These are phyloP conservation scores for Habrosyne pyritoides DNA, from an alignment of 2,888 invertebrate genomes.

Conservation along the genomic window DNA sequence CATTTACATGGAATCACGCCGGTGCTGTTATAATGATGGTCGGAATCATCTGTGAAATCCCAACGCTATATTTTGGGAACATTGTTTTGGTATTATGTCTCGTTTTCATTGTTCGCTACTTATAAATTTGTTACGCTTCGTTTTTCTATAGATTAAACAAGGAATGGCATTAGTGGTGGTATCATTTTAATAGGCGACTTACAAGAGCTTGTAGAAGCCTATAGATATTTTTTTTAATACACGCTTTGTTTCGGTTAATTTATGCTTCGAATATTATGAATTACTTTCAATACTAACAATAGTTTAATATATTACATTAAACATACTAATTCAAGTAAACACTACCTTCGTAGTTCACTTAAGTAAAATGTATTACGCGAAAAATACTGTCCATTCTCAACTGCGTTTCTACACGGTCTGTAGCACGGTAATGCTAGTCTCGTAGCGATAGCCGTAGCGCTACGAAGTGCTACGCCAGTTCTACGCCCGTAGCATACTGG, in stretches of 20 bases:
- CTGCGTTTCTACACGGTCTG: not conserved
- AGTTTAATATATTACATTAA: conserved; percentile 17
- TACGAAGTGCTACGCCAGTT: conserved; percentile 23
- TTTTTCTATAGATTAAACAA: not conserved
- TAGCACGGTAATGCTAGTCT: not conserved
- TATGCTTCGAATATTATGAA: no score
- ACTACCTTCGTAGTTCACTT: not conserved
- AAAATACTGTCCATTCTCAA: not conserved
- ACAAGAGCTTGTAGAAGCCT: not conserved
- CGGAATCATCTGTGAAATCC: conserved; percentile 34
- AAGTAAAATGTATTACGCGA: not conserved
- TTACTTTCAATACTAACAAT: conserved; percentile 26
- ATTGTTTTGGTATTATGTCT: conserved; percentile 17
- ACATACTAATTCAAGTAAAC: not conserved
- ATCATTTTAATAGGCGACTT: not conserved
- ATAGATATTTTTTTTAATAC: no score
- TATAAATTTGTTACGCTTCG: not conserved
- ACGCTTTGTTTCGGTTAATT: no score
- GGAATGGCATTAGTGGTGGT: not conserved
- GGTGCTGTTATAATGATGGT: conserved; percentile 38
- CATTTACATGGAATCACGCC: conserved; percentile 34
- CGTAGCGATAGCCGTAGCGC: conserved; percentile 14
- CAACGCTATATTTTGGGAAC: not conserved
- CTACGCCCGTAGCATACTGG: conserved; percentile 22
- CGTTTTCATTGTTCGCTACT: conserved; percentile 17